A percentile compares a stretch with the other conserved stretches of the same genome.
Evolutionary conservation across 2,113 vertebrate genomes (phyloP).

Genomic region (Stomatorhinus ivindoensis): DNA sequence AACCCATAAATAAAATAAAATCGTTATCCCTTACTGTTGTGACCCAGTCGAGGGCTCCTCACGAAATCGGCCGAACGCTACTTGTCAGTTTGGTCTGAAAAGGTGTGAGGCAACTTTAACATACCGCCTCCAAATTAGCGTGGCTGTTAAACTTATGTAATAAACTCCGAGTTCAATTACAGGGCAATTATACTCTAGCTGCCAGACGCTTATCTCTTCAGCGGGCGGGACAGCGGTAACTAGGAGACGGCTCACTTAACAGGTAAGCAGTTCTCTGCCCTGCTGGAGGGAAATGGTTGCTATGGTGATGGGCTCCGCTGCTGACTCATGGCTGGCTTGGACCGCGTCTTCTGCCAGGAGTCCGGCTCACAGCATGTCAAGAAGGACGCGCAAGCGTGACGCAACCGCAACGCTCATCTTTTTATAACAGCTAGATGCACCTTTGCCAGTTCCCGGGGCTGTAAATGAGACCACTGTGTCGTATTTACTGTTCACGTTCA

Average conservation of each 20-base stretch:
- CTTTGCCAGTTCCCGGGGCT: neutral
- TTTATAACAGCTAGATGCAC: neutral
- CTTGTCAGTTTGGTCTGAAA: neutral
- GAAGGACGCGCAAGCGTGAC: neutral
- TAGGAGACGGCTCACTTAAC: slow-evolving; percentile 8
- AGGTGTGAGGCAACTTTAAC: neutral
- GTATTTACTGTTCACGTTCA: neutral
- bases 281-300: slow-evolving; percentile 5
- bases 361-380: neutral
- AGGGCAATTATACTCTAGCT: neutral
- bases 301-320: slow-evolving; percentile 16
- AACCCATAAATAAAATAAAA: neutral
- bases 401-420: neutral
- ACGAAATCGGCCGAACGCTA: neutral
- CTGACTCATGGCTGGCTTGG: neutral
- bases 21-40: neutral
- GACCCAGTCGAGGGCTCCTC: neutral
- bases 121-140: neutral
- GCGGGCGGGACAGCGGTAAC: neutral
- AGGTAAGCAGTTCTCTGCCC: slow-evolving; percentile 2
- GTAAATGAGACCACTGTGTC: neutral
- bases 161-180: slow-evolving; percentile 7
- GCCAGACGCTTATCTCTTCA: neutral
- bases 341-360: neutral
- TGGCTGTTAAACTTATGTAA: neutral